Evolutionary conservation across 2,888 invertebrate genomes (phyloP).

Genomic region (Cyrtodaria siliqua): DNA sequence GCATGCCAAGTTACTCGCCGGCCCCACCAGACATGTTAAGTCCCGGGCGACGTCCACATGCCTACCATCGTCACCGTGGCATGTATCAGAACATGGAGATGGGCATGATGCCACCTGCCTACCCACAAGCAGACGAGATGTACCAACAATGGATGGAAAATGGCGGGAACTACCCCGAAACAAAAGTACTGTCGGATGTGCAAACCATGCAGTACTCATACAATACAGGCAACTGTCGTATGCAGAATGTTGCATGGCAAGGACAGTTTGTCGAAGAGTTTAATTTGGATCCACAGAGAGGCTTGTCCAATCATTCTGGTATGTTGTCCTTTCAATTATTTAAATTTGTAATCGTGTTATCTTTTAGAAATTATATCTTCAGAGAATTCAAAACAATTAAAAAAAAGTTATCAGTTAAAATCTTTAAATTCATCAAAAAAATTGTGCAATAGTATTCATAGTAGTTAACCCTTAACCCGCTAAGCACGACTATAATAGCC

Average conservation of each 20-base stretch:
- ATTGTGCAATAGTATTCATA: no score
- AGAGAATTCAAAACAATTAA: no score
- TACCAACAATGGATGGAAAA: constrained; percentile 66
- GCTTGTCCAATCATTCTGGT: constrained; percentile 46
- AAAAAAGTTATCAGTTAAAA: no score
- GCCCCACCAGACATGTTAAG: constrained; percentile 70
- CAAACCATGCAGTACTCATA: constrained; percentile 40
- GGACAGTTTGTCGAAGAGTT: constrained; percentile 61
- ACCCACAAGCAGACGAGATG: constrained; percentile 63
- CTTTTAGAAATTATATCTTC: no score
- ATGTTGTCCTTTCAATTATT: neutral
- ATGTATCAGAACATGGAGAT: constrained; percentile 64
- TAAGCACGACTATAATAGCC: no score
- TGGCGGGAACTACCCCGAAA: constrained; percentile 43
- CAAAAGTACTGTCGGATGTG: constrained; percentile 3
- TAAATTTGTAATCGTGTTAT: no score
- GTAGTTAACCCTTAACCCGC: no score
- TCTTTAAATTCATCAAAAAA: no score
- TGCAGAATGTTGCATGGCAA: constrained; percentile 64
- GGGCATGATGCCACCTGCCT: constrained; percentile 57
- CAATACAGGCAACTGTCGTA: constrained; percentile 59
- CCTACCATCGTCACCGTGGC: constrained; percentile 66
- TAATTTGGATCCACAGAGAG: constrained; percentile 49
- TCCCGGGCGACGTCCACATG: constrained; percentile 62
- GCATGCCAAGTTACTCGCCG: constrained; percentile 71